Conservation (phyloP, 2,888 invertebrate genomes). For the Diplolepis rosae region DNA sequence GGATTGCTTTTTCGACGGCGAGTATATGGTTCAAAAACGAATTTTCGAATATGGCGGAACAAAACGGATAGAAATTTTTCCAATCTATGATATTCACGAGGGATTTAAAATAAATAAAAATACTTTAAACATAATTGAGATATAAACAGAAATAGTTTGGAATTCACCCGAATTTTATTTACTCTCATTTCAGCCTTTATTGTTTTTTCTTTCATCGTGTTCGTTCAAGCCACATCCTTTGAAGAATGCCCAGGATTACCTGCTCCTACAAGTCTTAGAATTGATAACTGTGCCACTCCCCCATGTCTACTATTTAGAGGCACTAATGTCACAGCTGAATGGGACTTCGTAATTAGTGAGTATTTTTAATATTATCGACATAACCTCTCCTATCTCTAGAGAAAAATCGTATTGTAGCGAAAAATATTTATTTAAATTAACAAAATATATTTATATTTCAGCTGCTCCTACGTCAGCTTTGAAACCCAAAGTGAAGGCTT, state of each 20-base stretch:
- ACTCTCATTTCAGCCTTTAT: conserved; percentile 2
- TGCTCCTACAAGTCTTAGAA: conserved; percentile 44
- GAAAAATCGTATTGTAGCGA: too few species aligned
- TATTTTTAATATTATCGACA: conserved; percentile 36
- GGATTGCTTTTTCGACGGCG: too few species aligned
- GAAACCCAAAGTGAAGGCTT: conserved; percentile 56
- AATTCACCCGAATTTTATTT: too few species aligned
- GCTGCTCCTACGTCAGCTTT: conserved; percentile 52
- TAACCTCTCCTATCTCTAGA: too few species aligned
- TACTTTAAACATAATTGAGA: too few species aligned
- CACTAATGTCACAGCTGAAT: conserved; percentile 39
- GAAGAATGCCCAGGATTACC: conserved; percentile 41
- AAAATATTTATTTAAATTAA: not conserved
- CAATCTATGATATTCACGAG: too few species aligned
- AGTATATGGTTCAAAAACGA: too few species aligned
- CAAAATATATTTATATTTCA: conserved; percentile 43
- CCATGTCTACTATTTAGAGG: conserved; percentile 56
- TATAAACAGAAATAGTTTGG: too few species aligned
- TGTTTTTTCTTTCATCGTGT: not conserved
- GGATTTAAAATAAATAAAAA: too few species aligned
- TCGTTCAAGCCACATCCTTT: conserved; percentile 31
- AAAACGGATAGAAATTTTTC: too few species aligned
- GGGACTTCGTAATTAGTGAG: conserved; percentile 56
- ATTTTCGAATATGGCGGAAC: too few species aligned
- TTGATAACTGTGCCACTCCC: conserved; percentile 49